A percentile compares a stretch with the other conserved stretches of the same genome.
Conservation (phyloP, 2,797 vertebrate genomes). For the Parotocinclus haroldoi region DNA sequence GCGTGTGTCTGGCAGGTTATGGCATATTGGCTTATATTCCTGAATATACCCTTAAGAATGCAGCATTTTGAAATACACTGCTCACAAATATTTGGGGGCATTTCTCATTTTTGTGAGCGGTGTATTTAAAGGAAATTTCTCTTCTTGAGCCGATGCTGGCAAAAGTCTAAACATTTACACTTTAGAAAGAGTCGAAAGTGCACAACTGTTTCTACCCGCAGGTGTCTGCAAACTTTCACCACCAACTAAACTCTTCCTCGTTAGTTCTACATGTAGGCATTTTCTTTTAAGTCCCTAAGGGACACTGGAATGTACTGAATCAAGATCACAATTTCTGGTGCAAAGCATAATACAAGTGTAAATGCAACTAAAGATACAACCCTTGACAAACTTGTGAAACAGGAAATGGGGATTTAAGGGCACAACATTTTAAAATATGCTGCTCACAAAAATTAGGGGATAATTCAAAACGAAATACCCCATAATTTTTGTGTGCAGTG, state of each 20-base stretch:
- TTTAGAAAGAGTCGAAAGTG: no score
- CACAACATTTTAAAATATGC: no score
- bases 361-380: constrained; percentile 35
- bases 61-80: background rate
- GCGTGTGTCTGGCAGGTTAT: constrained; percentile 17
- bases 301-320: constrained; percentile 39
- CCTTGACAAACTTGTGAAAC: constrained; percentile 46
- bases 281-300: background rate
- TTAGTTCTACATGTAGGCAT: background rate
- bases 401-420: no score
- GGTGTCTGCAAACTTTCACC: background rate
- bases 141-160: no score
- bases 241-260: background rate
- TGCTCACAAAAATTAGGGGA: background rate
- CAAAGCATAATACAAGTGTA: constrained; percentile 53
- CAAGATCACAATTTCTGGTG: constrained; percentile 44
- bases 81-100: background rate
- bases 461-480: background rate
- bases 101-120: no score
- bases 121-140: no score
- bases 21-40: constrained; percentile 12
- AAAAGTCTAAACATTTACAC: no score
- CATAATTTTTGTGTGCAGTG: background rate
- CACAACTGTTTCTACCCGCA: no score
- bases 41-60: constrained; percentile 5